phyloP scores from a whole-genome alignment of 2,113 vertebrate genomes.

The Cryptotis parvus region DNA sequence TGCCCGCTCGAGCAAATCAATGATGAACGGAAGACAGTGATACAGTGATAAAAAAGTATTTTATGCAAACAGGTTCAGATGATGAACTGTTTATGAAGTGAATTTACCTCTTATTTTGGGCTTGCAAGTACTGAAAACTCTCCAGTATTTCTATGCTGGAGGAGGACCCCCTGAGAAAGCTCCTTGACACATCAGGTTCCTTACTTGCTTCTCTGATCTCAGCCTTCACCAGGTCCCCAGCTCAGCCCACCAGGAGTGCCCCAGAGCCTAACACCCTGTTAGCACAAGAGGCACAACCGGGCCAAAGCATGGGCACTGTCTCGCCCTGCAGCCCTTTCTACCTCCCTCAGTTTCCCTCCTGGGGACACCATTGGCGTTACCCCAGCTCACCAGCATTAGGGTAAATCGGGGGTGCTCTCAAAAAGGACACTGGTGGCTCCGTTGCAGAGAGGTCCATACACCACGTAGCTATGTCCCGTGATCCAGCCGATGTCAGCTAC shows the following conservation, averaged over 20 bases:
- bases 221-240: too few species aligned
- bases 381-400: constrained; percentile 92
- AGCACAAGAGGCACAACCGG: not conserved
- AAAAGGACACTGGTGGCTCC: constrained; percentile 95
- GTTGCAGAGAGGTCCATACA: constrained; percentile 95
- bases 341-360: not conserved
- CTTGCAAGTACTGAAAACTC: not conserved
- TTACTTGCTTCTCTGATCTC: too few species aligned
- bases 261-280: not conserved
- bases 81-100: too few species aligned
- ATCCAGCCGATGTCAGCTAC: constrained; percentile 97
- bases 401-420: constrained; percentile 95
- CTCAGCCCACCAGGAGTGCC: too few species aligned
- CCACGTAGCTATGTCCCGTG: constrained; percentile 96
- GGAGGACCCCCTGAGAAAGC: too few species aligned
- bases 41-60: too few species aligned
- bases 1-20: too few species aligned
- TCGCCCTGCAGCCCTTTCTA: not conserved
- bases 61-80: too few species aligned
- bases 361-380: not conserved
- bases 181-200: too few species aligned
- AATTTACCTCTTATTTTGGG: not conserved
- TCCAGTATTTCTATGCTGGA: not conserved
- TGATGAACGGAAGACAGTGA: too few species aligned
- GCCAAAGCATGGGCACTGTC: not conserved